phyloP scores from a whole-genome alignment of 2,797 vertebrate species.

The Pseudochromis fuscus region DNA sequence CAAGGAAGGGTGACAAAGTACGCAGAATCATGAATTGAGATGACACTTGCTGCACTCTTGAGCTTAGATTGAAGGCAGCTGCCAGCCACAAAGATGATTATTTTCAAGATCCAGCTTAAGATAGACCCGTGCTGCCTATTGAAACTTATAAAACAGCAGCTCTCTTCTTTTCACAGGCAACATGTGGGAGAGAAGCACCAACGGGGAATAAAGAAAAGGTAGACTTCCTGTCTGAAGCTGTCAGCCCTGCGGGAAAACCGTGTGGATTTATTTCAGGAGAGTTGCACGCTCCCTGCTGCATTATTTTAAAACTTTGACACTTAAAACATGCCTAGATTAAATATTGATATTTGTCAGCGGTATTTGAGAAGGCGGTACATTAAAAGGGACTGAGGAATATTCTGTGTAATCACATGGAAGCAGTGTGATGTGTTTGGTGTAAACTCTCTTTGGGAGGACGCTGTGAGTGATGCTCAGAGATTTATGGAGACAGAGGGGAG shows the following conservation, averaged over 20 bases:
- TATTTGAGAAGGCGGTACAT: not conserved
- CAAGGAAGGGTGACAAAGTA: constrained; percentile 25
- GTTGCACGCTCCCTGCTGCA: not conserved
- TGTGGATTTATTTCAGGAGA: constrained; percentile 20
- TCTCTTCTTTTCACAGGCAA: constrained; percentile 46
- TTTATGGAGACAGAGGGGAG: constrained; percentile 54
- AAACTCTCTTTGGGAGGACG: constrained; percentile 31
- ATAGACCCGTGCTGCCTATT: constrained; percentile 58
- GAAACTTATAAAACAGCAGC: constrained; percentile 54
- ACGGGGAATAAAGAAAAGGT: constrained; percentile 39
- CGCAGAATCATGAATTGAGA: constrained; percentile 43
- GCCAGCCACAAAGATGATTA: constrained; percentile 50
- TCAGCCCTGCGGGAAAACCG: constrained; percentile 5
- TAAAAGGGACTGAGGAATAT: constrained; percentile 3
- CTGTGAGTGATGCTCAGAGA: constrained; percentile 47
- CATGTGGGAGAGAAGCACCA: constrained; percentile 41
- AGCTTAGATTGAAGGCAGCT: constrained; percentile 54
- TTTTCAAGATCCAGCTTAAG: constrained; percentile 65
- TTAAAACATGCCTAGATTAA: constrained; percentile 8
- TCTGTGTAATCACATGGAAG: constrained; percentile 34
- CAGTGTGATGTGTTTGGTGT: constrained; percentile 16
- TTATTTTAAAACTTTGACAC: constrained; percentile 31
- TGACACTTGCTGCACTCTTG: constrained; percentile 35
- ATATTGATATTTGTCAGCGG: constrained; percentile 1
- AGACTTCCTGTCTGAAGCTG: constrained; percentile 24